Percentiles rank a stretch among this genome's conserved stretches.
These are phyloP conservation scores for Pyrgilauda ruficollis DNA, from an alignment of 2,113 vertebrate genomes.

Conservation along the genomic window DNA sequence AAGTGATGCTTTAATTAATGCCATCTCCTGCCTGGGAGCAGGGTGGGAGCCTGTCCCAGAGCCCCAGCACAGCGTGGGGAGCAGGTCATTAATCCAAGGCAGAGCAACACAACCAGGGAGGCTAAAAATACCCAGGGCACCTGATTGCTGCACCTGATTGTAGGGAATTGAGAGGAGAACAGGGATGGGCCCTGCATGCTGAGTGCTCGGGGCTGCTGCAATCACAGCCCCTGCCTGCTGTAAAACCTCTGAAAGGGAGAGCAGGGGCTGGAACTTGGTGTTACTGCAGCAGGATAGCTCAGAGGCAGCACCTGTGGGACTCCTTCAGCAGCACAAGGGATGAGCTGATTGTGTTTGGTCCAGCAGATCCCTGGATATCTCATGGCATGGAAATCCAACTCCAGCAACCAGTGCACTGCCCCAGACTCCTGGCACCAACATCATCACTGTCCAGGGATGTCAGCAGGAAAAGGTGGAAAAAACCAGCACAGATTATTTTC, in stretches of 20 bases:
- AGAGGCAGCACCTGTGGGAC: background rate
- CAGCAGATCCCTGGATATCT: background rate
- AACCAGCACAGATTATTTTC: background rate
- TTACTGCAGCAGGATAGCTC: background rate
- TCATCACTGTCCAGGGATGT: background rate
- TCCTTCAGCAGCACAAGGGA: background rate
- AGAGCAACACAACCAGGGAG: background rate
- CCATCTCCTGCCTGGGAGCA: background rate
- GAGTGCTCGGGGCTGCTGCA: background rate
- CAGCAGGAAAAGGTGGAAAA: background rate
- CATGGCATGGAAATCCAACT: background rate
- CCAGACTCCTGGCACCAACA: accelerated
- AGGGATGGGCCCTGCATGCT: background rate
- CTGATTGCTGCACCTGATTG: background rate
- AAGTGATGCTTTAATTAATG: background rate
- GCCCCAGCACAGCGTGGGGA: background rate
- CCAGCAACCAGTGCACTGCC: background rate
- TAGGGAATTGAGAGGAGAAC: background rate
- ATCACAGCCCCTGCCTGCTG: background rate
- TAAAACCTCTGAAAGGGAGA: background rate
- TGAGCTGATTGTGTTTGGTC: background rate
- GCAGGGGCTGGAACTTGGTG: background rate
- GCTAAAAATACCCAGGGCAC: background rate
- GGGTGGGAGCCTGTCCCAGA: background rate
- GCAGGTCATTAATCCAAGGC: background rate